phyloP scores from a whole-genome alignment of 1,140 invertebrate species.

The Diabrotica undecimpunctata region DNA sequence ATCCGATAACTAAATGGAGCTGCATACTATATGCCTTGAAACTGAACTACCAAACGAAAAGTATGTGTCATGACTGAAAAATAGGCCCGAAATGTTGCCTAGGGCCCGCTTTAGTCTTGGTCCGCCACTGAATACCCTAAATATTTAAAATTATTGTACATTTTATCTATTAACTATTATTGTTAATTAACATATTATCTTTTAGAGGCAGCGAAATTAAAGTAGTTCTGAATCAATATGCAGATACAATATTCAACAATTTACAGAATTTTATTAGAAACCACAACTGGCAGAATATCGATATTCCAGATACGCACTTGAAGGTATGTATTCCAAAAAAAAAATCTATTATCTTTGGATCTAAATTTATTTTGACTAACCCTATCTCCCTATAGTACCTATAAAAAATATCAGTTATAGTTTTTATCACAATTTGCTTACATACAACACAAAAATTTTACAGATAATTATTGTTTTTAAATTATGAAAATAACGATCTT shows the following conservation, averaged over 20 bases:
- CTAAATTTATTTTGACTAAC: not conserved
- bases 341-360: not conserved
- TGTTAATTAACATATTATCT: too few relatives aligned
- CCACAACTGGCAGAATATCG: not conserved
- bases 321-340: not conserved
- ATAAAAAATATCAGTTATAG: too few relatives aligned
- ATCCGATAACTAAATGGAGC: too few relatives aligned
- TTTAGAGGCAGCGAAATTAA: slow-evolving; percentile 1
- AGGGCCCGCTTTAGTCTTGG: too few relatives aligned
- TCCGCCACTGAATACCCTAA: too few relatives aligned
- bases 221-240: not conserved
- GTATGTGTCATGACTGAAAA: too few relatives aligned
- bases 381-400: too few relatives aligned
- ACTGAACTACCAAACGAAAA: too few relatives aligned
- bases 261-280: not conserved
- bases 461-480: not conserved
- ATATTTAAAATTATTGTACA: too few relatives aligned
- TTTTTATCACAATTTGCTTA: not conserved
- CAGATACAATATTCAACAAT: slow-evolving; percentile 4
- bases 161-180: too few relatives aligned
- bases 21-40: too few relatives aligned
- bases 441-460: not conserved
- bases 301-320: slow-evolving; percentile 3
- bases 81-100: too few relatives aligned
- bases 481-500: not conserved